Base-by-base conservation (phyloP, 2,113 vertebrate genomes). In the Alligator sinensis region DNA sequence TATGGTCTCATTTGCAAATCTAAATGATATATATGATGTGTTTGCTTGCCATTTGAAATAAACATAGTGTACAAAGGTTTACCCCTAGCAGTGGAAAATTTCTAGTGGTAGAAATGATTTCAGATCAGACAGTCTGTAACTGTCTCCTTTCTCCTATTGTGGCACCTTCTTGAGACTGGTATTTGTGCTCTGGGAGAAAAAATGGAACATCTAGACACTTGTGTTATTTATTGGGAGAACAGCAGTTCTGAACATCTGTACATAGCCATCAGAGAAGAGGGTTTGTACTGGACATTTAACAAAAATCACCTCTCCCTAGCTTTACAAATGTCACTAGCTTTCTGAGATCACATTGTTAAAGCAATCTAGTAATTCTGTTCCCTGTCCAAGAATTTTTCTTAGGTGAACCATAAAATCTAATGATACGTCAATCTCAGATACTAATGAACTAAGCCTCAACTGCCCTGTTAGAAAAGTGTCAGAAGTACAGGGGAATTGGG, bases 1-100 rank as follows among this genome's bases (percentile, higher is more conserved):
- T 60, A 2, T 77, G 62, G 64, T 58, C 90, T 82, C 0, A 0
- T 1, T 58, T n/a, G 8, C 7, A 91, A 63, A 30, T 30, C 11
- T 80, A 2, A 82, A 47, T 4, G 72, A 62, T 22, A 10, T 60
- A 5, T 60, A 78, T 30, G 14, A 13, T 28, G 38, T 24, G n/a
- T 0, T 61, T 74, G 11, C 0, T 1, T 78, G 18, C 18, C 47
- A 47, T 47, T 47, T 83, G 63, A 83, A 62, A 61, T 25, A 16
- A 83, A 81, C 47, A 9, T 47, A 47, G 47, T 47, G 47, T 47
- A 47, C 47, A 47, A 47, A 47, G 47, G 47, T 47, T 47, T 9
- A 47, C 47, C 9, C 7, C 47, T 47, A 47, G 47, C 47, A 47
- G 47, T 47, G 47, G 47, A 47, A 47, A 47, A 47, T 47, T 47